phyloP scores from a whole-genome alignment of 2,113 vertebrate genomes.

The Brachionichthys hirsutus region DNA sequence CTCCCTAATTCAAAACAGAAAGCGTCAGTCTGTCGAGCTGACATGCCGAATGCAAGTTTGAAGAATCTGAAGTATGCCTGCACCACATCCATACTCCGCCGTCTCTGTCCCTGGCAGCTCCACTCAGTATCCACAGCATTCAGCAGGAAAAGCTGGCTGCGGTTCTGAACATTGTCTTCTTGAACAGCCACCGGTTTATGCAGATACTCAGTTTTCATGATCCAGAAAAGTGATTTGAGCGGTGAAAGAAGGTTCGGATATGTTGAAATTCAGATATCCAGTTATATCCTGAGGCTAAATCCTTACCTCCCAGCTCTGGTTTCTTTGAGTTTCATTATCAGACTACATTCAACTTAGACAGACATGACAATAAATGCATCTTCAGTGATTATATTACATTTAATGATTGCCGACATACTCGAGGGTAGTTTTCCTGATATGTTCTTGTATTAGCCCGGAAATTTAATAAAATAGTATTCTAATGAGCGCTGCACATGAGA shows the following conservation, averaged over 20 bases:
- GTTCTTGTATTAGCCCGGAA: no score
- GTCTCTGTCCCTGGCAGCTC: constrained; percentile 39
- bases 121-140: constrained; percentile 12
- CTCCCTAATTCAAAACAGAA: constrained; percentile 66
- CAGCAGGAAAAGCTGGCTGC: constrained; percentile 12
- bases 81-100: constrained; percentile 39
- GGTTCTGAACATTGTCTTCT: not conserved
- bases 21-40: constrained; percentile 39
- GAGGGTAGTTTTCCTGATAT: not conserved
- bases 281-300: not conserved
- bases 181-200: not conserved
- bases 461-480: not conserved
- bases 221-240: not conserved
- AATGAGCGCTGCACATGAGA: not conserved
- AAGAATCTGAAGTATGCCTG: constrained; percentile 67
- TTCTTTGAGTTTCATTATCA: not conserved
- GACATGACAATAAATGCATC: not conserved
- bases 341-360: not conserved
- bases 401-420: not conserved
- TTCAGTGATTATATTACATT: not conserved
- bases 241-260: not conserved
- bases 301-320: not conserved
- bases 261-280: no score
- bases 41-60: constrained; percentile 45
- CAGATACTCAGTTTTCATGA: not conserved